Base-by-base conservation (phyloP, 1,140 invertebrate genomes). In the Radopholus similis region DNA sequence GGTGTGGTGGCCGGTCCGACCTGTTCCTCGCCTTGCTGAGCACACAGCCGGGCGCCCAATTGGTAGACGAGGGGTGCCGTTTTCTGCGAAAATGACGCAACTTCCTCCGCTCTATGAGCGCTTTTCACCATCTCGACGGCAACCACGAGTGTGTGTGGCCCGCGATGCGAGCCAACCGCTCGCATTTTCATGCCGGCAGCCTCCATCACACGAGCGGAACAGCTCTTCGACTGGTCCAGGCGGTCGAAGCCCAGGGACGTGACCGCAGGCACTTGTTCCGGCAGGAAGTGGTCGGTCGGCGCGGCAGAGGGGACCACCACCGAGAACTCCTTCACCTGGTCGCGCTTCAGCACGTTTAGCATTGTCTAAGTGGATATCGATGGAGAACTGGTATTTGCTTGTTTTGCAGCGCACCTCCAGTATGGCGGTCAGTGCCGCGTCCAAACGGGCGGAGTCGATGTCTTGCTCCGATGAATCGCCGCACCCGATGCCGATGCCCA, bases 201-300 rank as follows among this genome's bases (percentile, higher is more conserved):
- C 18, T 68, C 37, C 18, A 82, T 44, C 26, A 70, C 15, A 35
- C 58, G 58, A 9, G 68, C 26, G 2, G 54, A 35, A 34, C 75
- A 77, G 38, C 40, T 47, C 38, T 57, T 32, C 8, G 37, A 66
- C 63, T 42, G 38, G 13, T 66, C 64, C 8, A 82, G 42, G 38
- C 64, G 70, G 30, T 75, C 75, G 13, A 71, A 42, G 9, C 71
- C 76, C 4, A 53, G 60, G 34, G 42, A 40, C 4, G 79, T 82
- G 21, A 73, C 68, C 49, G 70, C 40, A 18, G 73, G 23, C 15
- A 64, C 69, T 64, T 82, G 62, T 35, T 65, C 44, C 2, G 81
- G 81, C 2, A 80, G 71, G 64, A 82, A 81, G 34, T 81, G 79
- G 57, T 81, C 79, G 9, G 66, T 62, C 8, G 79, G 79, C 51